Percentiles rank a stretch among this genome's conserved stretches.
Evolutionary conservation across 2,797 vertebrate genomes (phyloP).

Genomic region (Myripristis murdjan): DNA sequence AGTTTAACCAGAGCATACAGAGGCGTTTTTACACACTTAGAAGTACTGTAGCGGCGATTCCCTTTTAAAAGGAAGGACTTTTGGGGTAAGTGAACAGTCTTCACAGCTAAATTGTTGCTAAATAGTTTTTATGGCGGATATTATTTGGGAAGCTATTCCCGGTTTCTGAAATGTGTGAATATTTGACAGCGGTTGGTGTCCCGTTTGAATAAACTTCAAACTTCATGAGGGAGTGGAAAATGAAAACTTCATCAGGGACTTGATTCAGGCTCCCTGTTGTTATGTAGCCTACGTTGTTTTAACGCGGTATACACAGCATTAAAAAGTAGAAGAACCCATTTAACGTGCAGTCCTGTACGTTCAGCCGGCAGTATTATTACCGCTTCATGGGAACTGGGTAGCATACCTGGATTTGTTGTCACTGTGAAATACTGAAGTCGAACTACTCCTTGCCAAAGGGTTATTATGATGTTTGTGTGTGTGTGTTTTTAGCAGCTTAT

Average conservation of each 20-base stretch:
- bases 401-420: too few species aligned
- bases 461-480: too few species aligned
- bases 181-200: too few species aligned
- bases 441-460: too few species aligned
- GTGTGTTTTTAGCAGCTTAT: too few species aligned
- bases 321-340: not conserved
- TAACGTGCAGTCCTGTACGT: too few species aligned
- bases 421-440: too few species aligned
- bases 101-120: not conserved
- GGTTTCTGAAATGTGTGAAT: not conserved
- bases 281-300: not conserved
- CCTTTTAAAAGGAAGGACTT: constrained; percentile 16
- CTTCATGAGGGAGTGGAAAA: not conserved
- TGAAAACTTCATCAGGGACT: not conserved
- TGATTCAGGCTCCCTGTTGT: not conserved
- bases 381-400: too few species aligned
- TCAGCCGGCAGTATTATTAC: too few species aligned
- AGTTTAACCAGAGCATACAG: constrained; percentile 28
- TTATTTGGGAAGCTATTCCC: not conserved
- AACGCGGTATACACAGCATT: constrained; percentile 13
- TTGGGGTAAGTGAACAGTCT: constrained; percentile 55
- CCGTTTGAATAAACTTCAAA: not conserved
- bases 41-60: constrained; percentile 29
- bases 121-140: not conserved
- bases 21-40: constrained; percentile 14